Conservation (phyloP, 2,888 invertebrate species). For the Muschampia staudingeri region DNA sequence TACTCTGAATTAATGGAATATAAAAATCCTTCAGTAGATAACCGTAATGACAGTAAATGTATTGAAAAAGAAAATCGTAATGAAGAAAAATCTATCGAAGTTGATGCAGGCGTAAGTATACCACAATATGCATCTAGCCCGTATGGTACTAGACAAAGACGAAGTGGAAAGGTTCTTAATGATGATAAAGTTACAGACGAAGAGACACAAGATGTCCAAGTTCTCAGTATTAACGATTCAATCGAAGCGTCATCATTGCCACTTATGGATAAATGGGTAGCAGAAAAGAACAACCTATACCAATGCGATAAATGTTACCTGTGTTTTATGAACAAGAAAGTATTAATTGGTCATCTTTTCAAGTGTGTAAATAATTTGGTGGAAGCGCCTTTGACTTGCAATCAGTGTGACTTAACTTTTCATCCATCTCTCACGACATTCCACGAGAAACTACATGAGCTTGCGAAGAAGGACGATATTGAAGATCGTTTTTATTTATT, state of each 20-base stretch:
- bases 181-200: not conserved
- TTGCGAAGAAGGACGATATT: not conserved
- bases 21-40: not conserved
- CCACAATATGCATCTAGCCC: not conserved
- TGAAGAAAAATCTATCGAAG: not conserved
- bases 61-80: not conserved
- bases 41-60: not conserved
- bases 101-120: not conserved
- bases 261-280: not conserved
- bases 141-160: not conserved
- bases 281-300: slow-evolving; percentile 25
- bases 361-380: not conserved
- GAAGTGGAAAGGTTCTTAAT: not conserved
- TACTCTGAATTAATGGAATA: not conserved
- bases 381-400: slow-evolving; percentile 13
- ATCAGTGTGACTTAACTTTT: slow-evolving; percentile 9
- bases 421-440: slow-evolving; percentile 13
- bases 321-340: slow-evolving; percentile 17
- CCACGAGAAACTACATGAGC: slow-evolving; percentile 28
- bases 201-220: not conserved
- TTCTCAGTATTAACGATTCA: not conserved
- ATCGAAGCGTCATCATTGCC: not conserved
- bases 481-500: slow-evolving; percentile 4
- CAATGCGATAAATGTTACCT: slow-evolving; percentile 36
- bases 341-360: not conserved